Conservation (phyloP, 2,113 vertebrate genomes). For the Thunnus maccoyii region DNA sequence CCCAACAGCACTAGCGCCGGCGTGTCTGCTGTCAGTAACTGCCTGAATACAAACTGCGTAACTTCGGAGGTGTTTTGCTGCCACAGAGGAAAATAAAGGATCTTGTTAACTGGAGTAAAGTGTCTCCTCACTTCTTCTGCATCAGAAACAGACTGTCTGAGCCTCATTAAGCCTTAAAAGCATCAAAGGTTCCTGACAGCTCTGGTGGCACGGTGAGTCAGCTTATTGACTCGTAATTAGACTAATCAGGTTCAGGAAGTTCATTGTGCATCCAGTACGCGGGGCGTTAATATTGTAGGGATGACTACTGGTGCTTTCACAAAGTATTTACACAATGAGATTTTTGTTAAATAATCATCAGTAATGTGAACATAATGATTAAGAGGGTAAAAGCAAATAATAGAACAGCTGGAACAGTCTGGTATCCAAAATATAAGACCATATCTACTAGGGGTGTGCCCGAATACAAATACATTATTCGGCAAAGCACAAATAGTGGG, state of each 20-base stretch:
- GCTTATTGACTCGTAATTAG: constrained; percentile 43
- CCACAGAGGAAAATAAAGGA: constrained; percentile 8
- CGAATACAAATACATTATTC: no score
- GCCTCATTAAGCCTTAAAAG: constrained; percentile 3
- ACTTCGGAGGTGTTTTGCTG: neutral
- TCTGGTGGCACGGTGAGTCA: neutral
- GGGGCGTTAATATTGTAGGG: no score
- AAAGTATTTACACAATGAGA: no score
- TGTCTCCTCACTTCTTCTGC: constrained; percentile 1
- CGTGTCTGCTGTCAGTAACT: neutral
- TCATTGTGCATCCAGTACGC: constrained; percentile 13
- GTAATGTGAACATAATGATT: no score
- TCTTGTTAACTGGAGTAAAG: neutral
- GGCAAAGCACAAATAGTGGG: no score
- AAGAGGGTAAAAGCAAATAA: no score
- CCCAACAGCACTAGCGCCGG: no score
- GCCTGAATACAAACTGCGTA: neutral
- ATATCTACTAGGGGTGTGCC: no score
- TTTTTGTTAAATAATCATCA: no score
- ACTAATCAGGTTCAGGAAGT: neutral
- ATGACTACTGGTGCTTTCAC: no score
- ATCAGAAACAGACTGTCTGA: neutral
- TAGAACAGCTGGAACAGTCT: no score
- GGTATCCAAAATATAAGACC: no score
- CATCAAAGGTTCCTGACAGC: neutral